A percentile compares a stretch with the other conserved stretches of the same genome.
phyloP scores from a whole-genome alignment of 2,113 vertebrate species.

The Melanotaenia duboulayi region DNA sequence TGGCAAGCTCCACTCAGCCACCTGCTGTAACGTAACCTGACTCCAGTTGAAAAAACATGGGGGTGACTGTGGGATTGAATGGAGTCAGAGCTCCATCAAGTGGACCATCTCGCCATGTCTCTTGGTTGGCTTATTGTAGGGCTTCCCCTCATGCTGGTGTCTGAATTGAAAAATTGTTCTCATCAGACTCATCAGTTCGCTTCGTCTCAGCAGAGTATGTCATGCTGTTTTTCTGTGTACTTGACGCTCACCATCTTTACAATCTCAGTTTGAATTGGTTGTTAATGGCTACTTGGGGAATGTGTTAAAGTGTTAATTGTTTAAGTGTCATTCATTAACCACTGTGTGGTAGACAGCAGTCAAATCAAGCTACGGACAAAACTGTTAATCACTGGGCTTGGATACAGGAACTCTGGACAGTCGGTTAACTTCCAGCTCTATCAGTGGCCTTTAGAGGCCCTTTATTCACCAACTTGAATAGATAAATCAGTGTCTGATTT shows the following conservation, averaged over 20 bases:
- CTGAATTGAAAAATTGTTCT: too few species aligned
- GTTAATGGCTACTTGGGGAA: conserved; percentile 32
- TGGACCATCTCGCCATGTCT: too few species aligned
- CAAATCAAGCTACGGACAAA: conserved; percentile 28
- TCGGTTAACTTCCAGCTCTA: conserved; percentile 26
- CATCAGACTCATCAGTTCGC: too few species aligned
- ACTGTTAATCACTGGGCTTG: conserved; percentile 59
- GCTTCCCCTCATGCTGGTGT: too few species aligned
- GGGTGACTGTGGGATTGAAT: too few species aligned
- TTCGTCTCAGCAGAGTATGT: neutral
- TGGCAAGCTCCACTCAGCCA: too few species aligned
- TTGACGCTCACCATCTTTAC: neutral
- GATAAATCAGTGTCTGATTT: conserved; percentile 3
- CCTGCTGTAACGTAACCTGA: too few species aligned
- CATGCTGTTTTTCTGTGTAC: neutral
- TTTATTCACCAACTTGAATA: conserved; percentile 23
- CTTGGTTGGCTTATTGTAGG: too few species aligned
- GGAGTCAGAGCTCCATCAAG: too few species aligned
- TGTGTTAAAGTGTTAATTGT: conserved; percentile 52
- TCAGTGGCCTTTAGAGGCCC: conserved; percentile 6
- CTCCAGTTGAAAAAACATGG: too few species aligned
- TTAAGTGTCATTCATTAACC: conserved; percentile 60
- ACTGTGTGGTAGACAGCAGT: conserved; percentile 19
- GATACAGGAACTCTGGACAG: conserved; percentile 16
- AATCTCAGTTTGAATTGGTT: neutral